These are phyloP conservation scores for Tenthredo scrophulariae DNA, from an alignment of 2,888 invertebrate genomes.

Conservation along the genomic window DNA sequence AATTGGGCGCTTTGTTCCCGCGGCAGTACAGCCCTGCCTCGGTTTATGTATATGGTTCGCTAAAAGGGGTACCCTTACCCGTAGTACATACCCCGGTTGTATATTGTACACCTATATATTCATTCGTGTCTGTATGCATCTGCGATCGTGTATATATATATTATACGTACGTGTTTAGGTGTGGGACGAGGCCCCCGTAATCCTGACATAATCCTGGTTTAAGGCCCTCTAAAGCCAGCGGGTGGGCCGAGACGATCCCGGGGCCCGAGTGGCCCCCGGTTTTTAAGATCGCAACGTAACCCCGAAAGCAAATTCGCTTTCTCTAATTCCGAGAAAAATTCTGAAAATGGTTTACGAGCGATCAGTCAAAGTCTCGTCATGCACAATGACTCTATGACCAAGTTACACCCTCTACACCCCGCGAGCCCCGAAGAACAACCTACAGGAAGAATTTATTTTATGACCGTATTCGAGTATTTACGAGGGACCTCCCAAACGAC, in stretches of 20 bases:
- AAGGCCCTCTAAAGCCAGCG: conserved; percentile 69
- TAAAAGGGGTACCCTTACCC: background rate
- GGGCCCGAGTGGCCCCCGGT: conserved; percentile 13
- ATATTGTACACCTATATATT: background rate
- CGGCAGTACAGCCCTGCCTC: background rate
- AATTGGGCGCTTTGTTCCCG: background rate
- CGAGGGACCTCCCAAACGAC: conserved; percentile 46
- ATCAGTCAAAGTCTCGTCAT: conserved; percentile 76
- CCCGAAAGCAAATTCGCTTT: conserved; percentile 64
- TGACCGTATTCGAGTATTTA: conserved; percentile 45
- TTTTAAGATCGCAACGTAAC: conserved; percentile 45
- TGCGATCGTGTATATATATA: too few species aligned
- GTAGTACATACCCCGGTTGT: background rate
- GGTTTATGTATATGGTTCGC: background rate
- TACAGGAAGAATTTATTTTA: conserved; percentile 51
- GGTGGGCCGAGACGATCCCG: conserved; percentile 62
- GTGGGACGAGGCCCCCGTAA: conserved; percentile 60
- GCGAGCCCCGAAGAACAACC: conserved; percentile 9
- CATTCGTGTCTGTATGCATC: background rate
- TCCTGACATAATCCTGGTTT: conserved; percentile 72
- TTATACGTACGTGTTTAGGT: background rate
- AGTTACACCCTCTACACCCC: conserved; percentile 65
- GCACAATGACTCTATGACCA: conserved; percentile 68
- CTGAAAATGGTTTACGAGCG: conserved; percentile 72
- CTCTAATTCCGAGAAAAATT: conserved; percentile 68